Percentiles rank a stretch among this genome's conserved stretches.
These are phyloP conservation scores for Epirrhoe alternata DNA, from an alignment of 2,888 invertebrate genomes.

Conservation along the genomic window DNA sequence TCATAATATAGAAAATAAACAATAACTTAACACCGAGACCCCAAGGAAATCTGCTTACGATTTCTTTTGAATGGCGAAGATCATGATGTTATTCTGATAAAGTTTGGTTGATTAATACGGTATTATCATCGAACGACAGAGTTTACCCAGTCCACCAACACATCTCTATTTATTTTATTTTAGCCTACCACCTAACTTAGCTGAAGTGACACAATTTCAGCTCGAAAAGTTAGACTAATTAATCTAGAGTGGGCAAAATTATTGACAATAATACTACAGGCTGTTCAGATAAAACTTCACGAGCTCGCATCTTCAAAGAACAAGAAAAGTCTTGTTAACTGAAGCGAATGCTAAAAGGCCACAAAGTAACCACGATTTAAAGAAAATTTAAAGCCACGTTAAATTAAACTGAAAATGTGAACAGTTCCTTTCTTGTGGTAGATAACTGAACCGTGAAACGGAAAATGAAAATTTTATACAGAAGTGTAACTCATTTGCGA, in stretches of 20 bases:
- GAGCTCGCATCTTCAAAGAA: conserved; percentile 20
- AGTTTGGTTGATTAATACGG: no score
- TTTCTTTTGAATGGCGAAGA: no score
- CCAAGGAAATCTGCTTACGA: no score
- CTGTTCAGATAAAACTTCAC: conserved; percentile 14
- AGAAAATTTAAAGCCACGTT: conserved; percentile 27
- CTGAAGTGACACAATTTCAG: no score
- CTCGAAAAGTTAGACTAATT: no score
- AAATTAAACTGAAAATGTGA: conserved; percentile 26
- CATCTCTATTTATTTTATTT: no score
- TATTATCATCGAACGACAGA: no score
- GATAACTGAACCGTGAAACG: conserved; percentile 7
- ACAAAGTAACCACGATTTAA: conserved; percentile 22
- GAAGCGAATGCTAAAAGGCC: conserved; percentile 17
- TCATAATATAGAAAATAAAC: not conserved
- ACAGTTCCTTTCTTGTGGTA: conserved; percentile 17
- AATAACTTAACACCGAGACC: not conserved
- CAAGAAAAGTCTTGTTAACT: conserved; percentile 17
- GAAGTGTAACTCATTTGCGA: conserved; percentile 9
- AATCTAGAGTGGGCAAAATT: not conserved
- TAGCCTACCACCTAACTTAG: no score
- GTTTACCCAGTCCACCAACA: no score
- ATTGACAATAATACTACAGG: conserved; percentile 5
- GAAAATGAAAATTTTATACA: conserved; percentile 1
- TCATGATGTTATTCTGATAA: no score